A percentile compares a stretch with the other conserved stretches of the same genome.
Evolutionary conservation across 2,888 invertebrate species (phyloP).

Genomic region (Sarcophaga caerulescens): DNA sequence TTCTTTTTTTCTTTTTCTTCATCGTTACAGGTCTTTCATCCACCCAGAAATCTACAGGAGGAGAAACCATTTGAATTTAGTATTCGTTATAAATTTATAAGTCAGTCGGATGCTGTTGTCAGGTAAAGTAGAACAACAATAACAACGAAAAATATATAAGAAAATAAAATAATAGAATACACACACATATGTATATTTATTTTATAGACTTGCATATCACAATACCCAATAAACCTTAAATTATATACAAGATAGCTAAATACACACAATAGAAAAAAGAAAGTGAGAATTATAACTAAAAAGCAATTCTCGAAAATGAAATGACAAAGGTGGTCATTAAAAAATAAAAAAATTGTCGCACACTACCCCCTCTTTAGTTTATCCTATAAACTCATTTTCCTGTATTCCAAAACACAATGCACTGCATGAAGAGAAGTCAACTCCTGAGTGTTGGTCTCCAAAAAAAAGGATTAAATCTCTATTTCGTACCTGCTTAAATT

Average conservation of each 20-base stretch:
- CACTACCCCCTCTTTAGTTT: too few relatives aligned
- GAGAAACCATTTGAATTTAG: conserved; percentile 90
- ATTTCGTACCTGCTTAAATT: too few relatives aligned
- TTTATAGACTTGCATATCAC: neutral
- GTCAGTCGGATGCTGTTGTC: conserved; percentile 89
- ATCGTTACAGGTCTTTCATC: conserved; percentile 80
- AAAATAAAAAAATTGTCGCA: too few relatives aligned
- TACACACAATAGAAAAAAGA: neutral
- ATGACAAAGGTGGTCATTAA: too few relatives aligned
- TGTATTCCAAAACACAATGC: neutral
- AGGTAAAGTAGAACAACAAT: conserved; percentile 80
- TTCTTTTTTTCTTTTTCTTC: neutral
- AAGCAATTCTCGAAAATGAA: too few relatives aligned
- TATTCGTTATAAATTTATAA: conserved; percentile 90
- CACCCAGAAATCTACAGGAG: conserved; percentile 86
- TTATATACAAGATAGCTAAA: neutral
- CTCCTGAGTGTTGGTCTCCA: too few relatives aligned
- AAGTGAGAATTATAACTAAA: too few relatives aligned
- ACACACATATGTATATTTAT: conserved; percentile 29
- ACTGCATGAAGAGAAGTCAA: neutral
- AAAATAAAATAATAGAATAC: conserved; percentile 52
- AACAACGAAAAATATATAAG: conserved; percentile 36
- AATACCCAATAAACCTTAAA: neutral
- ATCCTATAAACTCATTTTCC: too few relatives aligned
- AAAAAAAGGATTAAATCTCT: too few relatives aligned